A percentile compares a stretch with the other conserved stretches of the same genome.
Conservation (phyloP, 2,113 vertebrate species). For the Haplochromis burtoni region DNA sequence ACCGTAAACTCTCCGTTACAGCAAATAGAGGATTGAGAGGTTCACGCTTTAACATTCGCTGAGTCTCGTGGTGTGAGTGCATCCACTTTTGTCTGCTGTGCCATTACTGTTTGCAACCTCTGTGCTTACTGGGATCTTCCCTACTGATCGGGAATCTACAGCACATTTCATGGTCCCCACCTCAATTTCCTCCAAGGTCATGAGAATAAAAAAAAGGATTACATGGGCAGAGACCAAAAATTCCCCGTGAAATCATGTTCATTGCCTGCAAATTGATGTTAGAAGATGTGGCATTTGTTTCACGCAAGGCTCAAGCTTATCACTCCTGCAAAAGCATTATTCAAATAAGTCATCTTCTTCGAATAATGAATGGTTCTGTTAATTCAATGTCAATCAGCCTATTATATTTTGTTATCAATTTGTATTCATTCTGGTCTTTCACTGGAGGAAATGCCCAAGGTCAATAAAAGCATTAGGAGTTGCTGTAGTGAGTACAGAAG, state of each 20-base stretch:
- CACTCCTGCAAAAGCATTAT: neutral
- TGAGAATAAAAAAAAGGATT: neutral
- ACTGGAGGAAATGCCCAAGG: neutral
- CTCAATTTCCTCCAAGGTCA: neutral
- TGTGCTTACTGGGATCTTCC: neutral
- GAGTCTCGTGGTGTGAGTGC: neutral
- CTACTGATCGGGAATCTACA: neutral
- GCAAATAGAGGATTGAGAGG: neutral
- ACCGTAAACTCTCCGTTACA: neutral
- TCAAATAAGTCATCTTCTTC: neutral
- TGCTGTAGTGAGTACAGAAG: neutral
- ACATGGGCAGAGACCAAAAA: neutral
- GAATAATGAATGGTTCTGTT: neutral
- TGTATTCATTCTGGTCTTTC: neutral
- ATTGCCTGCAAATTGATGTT: neutral
- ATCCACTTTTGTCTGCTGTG: neutral
- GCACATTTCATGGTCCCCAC: neutral
- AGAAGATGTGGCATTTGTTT: neutral
- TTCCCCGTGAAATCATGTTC: neutral
- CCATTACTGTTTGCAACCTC: neutral
- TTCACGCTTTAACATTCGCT: neutral
- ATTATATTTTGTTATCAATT: slow-evolving; percentile 4
- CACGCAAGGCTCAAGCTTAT: neutral
- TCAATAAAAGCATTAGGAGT: neutral
- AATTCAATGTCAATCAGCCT: neutral